phyloP scores from a whole-genome alignment of 2,888 invertebrate species.

The Vandiemenella viatica region DNA sequence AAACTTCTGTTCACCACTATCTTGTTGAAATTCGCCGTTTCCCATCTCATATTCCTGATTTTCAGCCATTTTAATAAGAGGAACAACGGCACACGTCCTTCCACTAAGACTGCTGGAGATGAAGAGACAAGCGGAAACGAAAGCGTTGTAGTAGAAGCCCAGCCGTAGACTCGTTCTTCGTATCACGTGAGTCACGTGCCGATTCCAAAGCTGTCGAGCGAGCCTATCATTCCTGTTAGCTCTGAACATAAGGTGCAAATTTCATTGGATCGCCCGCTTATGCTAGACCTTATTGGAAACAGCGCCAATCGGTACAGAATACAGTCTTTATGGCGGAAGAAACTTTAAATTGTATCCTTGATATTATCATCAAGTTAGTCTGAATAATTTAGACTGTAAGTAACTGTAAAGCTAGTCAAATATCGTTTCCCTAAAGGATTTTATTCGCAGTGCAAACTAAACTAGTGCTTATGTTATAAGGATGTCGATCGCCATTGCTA shows the following conservation, averaged over 20 bases:
- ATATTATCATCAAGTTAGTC: no score
- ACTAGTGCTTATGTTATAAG: no score
- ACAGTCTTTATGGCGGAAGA: no score
- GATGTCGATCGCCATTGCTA: no score
- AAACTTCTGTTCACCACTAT: slow-evolving; percentile 37
- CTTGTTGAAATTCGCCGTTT: slow-evolving; percentile 59
- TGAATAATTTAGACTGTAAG: no score
- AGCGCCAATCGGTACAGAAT: no score
- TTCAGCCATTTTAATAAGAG: slow-evolving; percentile 35
- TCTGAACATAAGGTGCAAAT: neutral
- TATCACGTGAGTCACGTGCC: neutral
- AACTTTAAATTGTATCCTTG: no score
- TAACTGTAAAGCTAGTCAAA: no score
- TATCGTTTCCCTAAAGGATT: no score
- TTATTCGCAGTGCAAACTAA: no score
- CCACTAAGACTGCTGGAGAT: slow-evolving; percentile 4
- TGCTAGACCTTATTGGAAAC: no score
- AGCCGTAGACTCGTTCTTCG: slow-evolving; percentile 1
- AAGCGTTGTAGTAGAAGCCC: slow-evolving; percentile 4
- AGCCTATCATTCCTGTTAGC: neutral
- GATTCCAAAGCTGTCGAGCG: neutral
- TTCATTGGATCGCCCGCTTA: neutral
- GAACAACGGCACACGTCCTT: slow-evolving; percentile 19
- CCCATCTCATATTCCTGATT: slow-evolving; percentile 52
- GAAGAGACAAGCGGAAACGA: slow-evolving; percentile 10